Conservation (phyloP, 2,888 invertebrate genomes). For the Erebia epiphron region DNA sequence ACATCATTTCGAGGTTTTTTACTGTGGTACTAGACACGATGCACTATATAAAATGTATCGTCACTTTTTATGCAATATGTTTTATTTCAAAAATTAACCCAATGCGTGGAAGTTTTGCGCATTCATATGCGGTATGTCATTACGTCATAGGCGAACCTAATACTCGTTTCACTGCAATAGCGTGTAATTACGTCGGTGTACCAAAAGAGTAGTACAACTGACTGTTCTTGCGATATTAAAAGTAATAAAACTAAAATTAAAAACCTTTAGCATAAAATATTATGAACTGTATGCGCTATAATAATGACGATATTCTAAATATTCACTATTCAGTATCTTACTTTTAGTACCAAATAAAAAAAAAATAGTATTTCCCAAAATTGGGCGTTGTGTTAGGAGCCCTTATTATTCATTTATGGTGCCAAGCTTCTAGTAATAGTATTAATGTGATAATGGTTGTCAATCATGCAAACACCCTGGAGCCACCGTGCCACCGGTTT, state of each 20-base stretch:
- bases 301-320: too few relatives aligned
- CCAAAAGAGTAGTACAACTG: too few relatives aligned
- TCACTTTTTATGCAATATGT: not conserved
- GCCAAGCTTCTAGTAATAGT: constrained; percentile 72
- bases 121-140: too few relatives aligned
- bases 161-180: too few relatives aligned
- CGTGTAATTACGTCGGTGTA: too few relatives aligned
- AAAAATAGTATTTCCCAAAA: not conserved
- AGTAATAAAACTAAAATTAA: too few relatives aligned
- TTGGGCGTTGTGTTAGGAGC: constrained; percentile 52
- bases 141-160: too few relatives aligned
- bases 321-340: not conserved
- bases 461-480: constrained; percentile 79
- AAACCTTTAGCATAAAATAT: too few relatives aligned
- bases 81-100: not conserved
- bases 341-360: not conserved
- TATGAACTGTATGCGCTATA: too few relatives aligned
- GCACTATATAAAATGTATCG: not conserved
- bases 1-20: not conserved
- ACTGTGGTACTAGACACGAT: not conserved
- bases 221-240: too few relatives aligned
- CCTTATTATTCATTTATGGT: constrained; percentile 56
- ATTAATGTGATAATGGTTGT: constrained; percentile 82
- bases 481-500: constrained; percentile 68
- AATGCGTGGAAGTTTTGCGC: too few relatives aligned